phyloP scores from a whole-genome alignment of 1,140 invertebrate genomes.

The Melipona quadrifasciata region DNA sequence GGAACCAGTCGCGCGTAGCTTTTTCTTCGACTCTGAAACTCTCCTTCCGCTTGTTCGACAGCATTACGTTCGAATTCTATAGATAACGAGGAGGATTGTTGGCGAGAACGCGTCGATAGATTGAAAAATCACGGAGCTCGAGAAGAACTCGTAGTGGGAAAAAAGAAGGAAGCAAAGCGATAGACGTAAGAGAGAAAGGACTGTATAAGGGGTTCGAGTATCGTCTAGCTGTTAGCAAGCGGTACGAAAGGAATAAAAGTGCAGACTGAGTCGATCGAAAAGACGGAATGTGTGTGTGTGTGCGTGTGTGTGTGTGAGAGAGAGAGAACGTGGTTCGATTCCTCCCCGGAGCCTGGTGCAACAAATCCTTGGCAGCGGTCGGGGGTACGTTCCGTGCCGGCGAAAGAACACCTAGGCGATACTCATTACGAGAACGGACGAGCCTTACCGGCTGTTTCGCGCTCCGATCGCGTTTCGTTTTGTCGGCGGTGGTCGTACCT shows the following conservation, averaged over 20 bases:
- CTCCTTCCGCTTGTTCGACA: background rate
- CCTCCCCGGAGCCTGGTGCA: constrained; percentile 26
- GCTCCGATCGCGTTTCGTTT: constrained; percentile 75
- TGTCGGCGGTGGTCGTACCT: constrained; percentile 73
- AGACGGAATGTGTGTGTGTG: background rate
- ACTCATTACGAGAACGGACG: constrained; percentile 73
- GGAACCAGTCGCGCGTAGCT: background rate
- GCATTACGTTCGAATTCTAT: background rate
- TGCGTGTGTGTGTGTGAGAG: no score
- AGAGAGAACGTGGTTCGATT: constrained; percentile 12
- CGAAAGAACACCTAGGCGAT: constrained; percentile 60
- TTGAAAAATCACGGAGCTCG: no score
- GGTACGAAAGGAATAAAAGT: constrained; percentile 30
- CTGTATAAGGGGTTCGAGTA: constrained; percentile 11
- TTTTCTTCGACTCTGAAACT: background rate
- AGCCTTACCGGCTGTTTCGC: constrained; percentile 60
- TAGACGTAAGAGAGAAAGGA: background rate
- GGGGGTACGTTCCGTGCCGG: background rate
- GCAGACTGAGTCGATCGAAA: constrained; percentile 25
- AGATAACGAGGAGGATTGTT: background rate
- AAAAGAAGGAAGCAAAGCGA: background rate
- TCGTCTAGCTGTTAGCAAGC: background rate
- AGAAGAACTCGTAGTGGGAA: background rate
- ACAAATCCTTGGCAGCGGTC: constrained; percentile 24
- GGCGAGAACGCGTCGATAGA: background rate